phyloP scores from a whole-genome alignment of 2,113 vertebrate genomes.

The Chaetorhynchus papuensis region DNA sequence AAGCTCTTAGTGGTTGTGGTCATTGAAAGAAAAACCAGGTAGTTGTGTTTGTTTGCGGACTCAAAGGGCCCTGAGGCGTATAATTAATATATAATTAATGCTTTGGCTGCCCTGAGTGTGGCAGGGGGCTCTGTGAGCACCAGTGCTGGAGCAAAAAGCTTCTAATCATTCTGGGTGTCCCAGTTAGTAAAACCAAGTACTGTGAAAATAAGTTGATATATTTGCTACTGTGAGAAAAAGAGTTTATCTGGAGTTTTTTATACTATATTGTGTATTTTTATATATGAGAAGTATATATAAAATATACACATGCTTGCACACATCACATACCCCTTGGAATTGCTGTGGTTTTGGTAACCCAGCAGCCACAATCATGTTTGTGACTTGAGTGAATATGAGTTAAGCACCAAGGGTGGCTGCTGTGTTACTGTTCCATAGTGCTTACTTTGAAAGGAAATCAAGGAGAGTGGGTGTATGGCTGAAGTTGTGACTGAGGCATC shows the following conservation, averaged over 20 bases:
- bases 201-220: slow-evolving; percentile 70
- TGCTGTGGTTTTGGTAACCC: slow-evolving; percentile 24
- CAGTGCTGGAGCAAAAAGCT: neutral
- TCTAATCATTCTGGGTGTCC: neutral
- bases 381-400: neutral
- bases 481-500: slow-evolving; percentile 21
- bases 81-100: neutral
- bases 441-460: slow-evolving; percentile 3
- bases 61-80: too few relatives aligned
- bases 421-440: neutral
- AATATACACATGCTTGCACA: slow-evolving; percentile 21
- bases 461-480: neutral
- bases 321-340: slow-evolving; percentile 21
- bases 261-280: slow-evolving; percentile 64
- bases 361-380: slow-evolving; percentile 39
- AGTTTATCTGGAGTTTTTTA: slow-evolving; percentile 69
- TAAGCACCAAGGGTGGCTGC: neutral
- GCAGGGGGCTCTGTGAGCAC: neutral
- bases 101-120: neutral
- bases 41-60: neutral
- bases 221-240: slow-evolving; percentile 73
- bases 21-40: fast-evolving
- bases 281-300: slow-evolving; percentile 54
- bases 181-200: slow-evolving; percentile 52
- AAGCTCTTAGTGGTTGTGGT: neutral